Base-by-base conservation (phyloP, 2,113 vertebrate genomes). In the Ancistrus triradiatus region DNA sequence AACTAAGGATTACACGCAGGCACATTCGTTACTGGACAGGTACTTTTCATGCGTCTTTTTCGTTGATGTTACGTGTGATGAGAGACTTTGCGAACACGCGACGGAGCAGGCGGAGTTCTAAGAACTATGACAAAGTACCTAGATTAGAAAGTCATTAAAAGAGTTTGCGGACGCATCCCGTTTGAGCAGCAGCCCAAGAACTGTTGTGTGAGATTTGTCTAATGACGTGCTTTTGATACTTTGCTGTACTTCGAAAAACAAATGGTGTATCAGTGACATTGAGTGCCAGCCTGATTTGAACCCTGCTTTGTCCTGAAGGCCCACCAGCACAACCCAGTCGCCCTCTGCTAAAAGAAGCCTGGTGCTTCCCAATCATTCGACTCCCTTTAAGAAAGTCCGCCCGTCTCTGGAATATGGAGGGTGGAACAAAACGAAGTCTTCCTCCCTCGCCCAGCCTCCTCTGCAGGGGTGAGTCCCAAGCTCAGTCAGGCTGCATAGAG, bases 341-440 rank as follows among this genome's bases (percentile, higher is more conserved):
- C 69, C 88, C 35, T 79, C 91, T 33, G 90, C 87, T 44, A 99
- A 97, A 83, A 94, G 95, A 81, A 97, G 90, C 80, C 83, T 97
- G 44, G 74, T 91, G 47, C 89, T 95, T 77, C 91, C 93, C 57
- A 89, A 93, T 82, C 95, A 98, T 75, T 94, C 94, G 48, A 86
- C 90, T 11, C 94, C 94, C 58, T 93, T 92, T 73, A 99, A 97
- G 83, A 98, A 95, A 82, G 86, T 93, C 38, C 91, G 93, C 4
- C 87, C 85, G 33, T 91, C 89, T 74, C 83, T 93, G 73, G 96
- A 99, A 80, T 99, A 98, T 3, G 82, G 90, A 14, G 96, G 95
- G 59, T 99, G 96, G 96, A 98, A 95, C 81, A 99, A 93, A 76
- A 90, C 89, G 51, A 87, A 93, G 66, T 80, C 91, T 0, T 90